A percentile compares a stretch with the other conserved stretches of the same genome.
These are phyloP conservation scores for Hydrotaea cyrtoneurina DNA, from an alignment of 2,888 invertebrate species.

Conservation along the genomic window DNA sequence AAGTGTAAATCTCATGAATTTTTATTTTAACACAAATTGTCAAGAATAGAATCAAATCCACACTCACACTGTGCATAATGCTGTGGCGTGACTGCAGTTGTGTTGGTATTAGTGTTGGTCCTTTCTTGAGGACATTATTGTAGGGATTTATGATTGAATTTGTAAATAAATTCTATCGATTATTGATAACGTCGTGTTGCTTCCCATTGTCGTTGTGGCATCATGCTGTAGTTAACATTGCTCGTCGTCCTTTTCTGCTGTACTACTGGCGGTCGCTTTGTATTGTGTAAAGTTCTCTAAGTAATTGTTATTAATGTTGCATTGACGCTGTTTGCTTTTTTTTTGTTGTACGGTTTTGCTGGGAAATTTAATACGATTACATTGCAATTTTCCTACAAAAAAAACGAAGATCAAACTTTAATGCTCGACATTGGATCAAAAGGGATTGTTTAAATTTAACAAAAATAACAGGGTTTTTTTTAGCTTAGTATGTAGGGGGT, in stretches of 20 bases:
- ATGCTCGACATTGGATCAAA: too few species aligned
- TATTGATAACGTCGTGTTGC: slow-evolving; percentile 34
- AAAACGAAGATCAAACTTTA: too few species aligned
- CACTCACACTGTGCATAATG: background rate
- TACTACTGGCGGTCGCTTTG: background rate
- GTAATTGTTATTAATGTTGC: slow-evolving; percentile 17
- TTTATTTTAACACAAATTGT: slow-evolving; percentile 51
- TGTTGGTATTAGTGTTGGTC: background rate
- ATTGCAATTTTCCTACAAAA: too few species aligned
- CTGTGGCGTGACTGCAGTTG: background rate
- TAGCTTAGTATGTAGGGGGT: too few species aligned
- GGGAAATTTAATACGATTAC: too few species aligned
- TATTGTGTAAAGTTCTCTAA: background rate
- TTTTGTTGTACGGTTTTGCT: background rate
- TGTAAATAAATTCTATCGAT: slow-evolving; percentile 47
- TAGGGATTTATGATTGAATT: slow-evolving; percentile 34
- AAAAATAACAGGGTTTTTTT: too few species aligned
- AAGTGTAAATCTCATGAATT: slow-evolving; percentile 52
- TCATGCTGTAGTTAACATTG: background rate
- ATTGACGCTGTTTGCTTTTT: background rate
- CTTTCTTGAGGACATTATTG: slow-evolving; percentile 15
- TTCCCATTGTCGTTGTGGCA: background rate
- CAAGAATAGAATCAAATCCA: slow-evolving; percentile 31
- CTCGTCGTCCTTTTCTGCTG: background rate
- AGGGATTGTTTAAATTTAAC: too few species aligned